Base-by-base conservation (phyloP, 1,140 invertebrate genomes). In the Penaeus chinensis region DNA sequence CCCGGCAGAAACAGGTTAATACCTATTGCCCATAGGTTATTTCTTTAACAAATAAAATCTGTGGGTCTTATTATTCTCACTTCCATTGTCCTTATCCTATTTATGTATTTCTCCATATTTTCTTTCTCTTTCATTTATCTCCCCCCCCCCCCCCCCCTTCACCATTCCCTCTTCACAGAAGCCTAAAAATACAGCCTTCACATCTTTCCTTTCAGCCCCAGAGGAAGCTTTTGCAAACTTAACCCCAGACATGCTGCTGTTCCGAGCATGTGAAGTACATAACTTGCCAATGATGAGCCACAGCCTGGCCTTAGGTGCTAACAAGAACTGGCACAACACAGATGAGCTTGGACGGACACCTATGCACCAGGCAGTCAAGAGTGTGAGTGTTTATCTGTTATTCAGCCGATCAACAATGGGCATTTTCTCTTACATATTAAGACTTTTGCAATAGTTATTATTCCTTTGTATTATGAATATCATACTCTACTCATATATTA, bases 251-350 rank as follows among this genome's bases (percentile, higher is more conserved):
- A 13, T 78, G 54, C 27, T 87, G 60, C 47, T 87, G n/a, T 87
- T 82, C 42, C 86, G 86, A 24, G 79, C 86, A 11, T 76, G 86
- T 78, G 86, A 87, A 78, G 86, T 81, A 47, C 80, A 87, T 60
- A 87, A 87, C 60, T 54, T 87, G 71, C 42, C 80, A 16, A 87
- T 87, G 86, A 87, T 87, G 63, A 77, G 86, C 61, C 71, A 78
- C 37, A 66, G 86, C 62, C 37, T 87, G 27, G 86, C 86, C 61
- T 19, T 87, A 16, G 86, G 80, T n/a, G 86, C 80, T n/a, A 77
- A 87, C 42, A 87, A 87, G 37, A 87, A 87, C 61, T 87, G 86
- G 86, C 80, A 87, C 54, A 87, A 87, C 42, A 71, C 69, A 20
- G 71, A 42, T 54, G 65, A 87, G 16, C 77, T 10, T 82, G 80